Base-by-base conservation (phyloP, 2,797 vertebrate species). In the Hippoglossus hippoglossus region DNA sequence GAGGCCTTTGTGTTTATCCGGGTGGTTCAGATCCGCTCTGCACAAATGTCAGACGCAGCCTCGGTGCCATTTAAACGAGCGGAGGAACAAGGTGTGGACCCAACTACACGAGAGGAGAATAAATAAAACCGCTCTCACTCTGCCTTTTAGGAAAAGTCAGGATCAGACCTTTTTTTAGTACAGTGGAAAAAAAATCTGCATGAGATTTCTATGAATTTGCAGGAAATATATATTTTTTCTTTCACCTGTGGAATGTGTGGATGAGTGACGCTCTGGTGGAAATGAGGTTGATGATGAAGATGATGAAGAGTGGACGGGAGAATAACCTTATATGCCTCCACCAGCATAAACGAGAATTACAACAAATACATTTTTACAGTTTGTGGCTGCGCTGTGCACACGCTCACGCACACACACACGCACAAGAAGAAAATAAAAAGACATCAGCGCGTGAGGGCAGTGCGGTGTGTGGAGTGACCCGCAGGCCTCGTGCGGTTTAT, bases 341-440 rank as follows among this genome's bases (percentile, higher is more conserved):
- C 75, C 85, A 81, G 71, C 83, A 50, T 75, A 70, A 60, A 89
- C 56, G 66, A 86, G 67, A 79, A 81, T 85, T 81, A 87, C 79
- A 80, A 81, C 87, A 90, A 89, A 89, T 85, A 82, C 81, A 89
- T 91, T 89, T 90, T 46, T 6, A 86, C 88, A 86, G 79, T 91
- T 89, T 80, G 80, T 76, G 60, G 63, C 64, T 79, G 85, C 12
- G 28, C 28, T 8, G 28, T 36, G 15, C 36, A 31, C 13, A 13
- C 36, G 24, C 55, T 25, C 61, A 21, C 26, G 26, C 39, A 53
- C 22, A 21, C 44, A 24, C 54, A 1, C 22, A 19, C 12, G 9
- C 9, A 0, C 0, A 22, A 26, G 24, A 70, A 28, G 60, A 60
- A 73, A 65, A 80, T 1, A 61, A 31, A 70, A 71, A 19, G 72